phyloP scores from a whole-genome alignment of 2,797 vertebrate genomes.

The Apodemus agrarius region DNA sequence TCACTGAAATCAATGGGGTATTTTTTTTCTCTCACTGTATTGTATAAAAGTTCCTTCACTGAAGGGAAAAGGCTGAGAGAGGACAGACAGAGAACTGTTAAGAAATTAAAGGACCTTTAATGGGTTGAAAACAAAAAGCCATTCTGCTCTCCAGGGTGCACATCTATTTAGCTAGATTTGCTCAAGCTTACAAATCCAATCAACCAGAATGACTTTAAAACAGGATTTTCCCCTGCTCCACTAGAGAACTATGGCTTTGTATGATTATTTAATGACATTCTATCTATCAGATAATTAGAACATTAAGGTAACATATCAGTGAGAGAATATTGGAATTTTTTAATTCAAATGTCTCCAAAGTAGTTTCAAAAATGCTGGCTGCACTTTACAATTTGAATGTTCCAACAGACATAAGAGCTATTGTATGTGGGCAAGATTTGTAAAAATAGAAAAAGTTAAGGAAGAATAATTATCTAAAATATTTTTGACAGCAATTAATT shows the following conservation, averaged over 20 bases:
- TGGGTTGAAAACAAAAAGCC: constrained; percentile 72
- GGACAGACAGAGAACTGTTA: constrained; percentile 66
- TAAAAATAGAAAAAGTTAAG: constrained; percentile 57
- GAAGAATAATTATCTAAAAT: constrained; percentile 56
- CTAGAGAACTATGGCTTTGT: constrained; percentile 37
- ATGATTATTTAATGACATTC: constrained; percentile 61
- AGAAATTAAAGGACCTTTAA: constrained; percentile 71
- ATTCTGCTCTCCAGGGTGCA: constrained; percentile 52
- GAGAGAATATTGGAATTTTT: constrained; percentile 33
- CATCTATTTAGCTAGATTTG: constrained; percentile 66
- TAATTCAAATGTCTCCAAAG: constrained; percentile 6
- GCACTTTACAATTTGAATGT: constrained; percentile 47
- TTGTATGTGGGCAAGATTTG: not conserved
- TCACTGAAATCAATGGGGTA: constrained; percentile 32
- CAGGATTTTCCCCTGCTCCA: not conserved
- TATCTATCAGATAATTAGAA: constrained; percentile 46
- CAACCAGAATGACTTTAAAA: constrained; percentile 65
- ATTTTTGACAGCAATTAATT: constrained; percentile 63
- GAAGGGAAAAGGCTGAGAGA: constrained; percentile 62
- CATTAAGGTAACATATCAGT: constrained; percentile 46
- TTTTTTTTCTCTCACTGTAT: constrained; percentile 37
- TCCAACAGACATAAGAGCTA: constrained; percentile 19
- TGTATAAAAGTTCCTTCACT: constrained; percentile 44
- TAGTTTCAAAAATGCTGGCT: constrained; percentile 49
- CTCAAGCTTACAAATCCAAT: constrained; percentile 59